These are phyloP conservation scores for Fragum fragum DNA, from an alignment of 2,888 invertebrate species.

Conservation along the genomic window DNA sequence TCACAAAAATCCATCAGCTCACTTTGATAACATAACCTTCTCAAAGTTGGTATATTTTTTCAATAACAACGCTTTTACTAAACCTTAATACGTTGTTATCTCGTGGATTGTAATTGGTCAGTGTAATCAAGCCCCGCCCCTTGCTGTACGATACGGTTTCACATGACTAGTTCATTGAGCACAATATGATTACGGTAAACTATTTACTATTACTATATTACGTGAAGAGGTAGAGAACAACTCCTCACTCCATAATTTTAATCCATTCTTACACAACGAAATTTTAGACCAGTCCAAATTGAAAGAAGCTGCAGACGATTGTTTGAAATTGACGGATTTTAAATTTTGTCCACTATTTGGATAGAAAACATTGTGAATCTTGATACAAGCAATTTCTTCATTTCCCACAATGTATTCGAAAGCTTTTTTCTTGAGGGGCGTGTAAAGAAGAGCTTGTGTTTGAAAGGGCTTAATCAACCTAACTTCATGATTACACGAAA, in stretches of 20 bases:
- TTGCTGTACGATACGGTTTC: constrained; percentile 5
- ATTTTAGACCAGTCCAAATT: too few species aligned
- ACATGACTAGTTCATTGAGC: constrained; percentile 31
- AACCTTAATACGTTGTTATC: constrained; percentile 22
- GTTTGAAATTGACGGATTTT: too few species aligned
- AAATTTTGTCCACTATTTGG: too few species aligned
- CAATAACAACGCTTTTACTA: constrained; percentile 22
- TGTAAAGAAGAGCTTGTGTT: too few species aligned
- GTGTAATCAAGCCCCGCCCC: neutral
- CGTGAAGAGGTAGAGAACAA: neutral
- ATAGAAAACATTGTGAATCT: too few species aligned
- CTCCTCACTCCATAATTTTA: neutral
- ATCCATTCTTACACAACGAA: too few species aligned
- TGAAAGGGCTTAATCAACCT: too few species aligned
- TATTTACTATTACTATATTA: neutral
- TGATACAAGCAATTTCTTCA: too few species aligned
- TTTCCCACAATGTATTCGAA: too few species aligned
- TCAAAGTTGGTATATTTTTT: constrained; percentile 16
- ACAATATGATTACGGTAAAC: neutral
- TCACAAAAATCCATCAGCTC: constrained; percentile 19
- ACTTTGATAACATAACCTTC: constrained; percentile 1
- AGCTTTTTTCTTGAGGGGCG: too few species aligned
- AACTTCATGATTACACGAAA: too few species aligned
- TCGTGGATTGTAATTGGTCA: constrained; percentile 8
- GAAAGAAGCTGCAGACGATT: too few species aligned